Conservation (phyloP, 1,140 invertebrate genomes). For the Drosophila seguyi region DNA sequence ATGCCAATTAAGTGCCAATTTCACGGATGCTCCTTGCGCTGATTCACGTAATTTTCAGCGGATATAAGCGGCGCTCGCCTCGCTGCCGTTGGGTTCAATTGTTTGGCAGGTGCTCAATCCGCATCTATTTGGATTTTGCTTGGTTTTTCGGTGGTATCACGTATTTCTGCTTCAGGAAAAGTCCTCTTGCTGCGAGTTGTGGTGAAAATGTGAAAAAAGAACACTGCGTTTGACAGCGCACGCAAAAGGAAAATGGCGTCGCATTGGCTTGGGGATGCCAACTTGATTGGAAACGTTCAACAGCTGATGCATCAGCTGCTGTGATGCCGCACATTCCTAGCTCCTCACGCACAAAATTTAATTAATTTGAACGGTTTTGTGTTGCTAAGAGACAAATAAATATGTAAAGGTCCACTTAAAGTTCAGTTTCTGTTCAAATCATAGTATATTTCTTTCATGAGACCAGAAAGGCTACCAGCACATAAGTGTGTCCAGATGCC, state of each 20-base stretch:
- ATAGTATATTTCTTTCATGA: constrained; percentile 10
- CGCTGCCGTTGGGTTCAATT: constrained; percentile 22
- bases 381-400: neutral
- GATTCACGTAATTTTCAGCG: constrained; percentile 49
- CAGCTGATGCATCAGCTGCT: constrained; percentile 70
- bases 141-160: constrained; percentile 59
- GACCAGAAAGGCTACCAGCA: too few relatives aligned
- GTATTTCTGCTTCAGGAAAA: constrained; percentile 44
- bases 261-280: constrained; percentile 43
- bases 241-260: constrained; percentile 70
- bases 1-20: constrained; percentile 34
- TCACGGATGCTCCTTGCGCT: constrained; percentile 17
- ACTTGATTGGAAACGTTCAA: neutral
- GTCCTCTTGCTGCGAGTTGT: constrained; percentile 56
- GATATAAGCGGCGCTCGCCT: constrained; percentile 11
- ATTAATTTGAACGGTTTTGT: neutral
- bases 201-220: constrained; percentile 37
- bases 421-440: too few relatives aligned
- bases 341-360: neutral
- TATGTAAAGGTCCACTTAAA: neutral
- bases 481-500: too few relatives aligned
- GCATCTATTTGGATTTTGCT: constrained; percentile 51
- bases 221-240: constrained; percentile 51
- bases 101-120: constrained; percentile 18
- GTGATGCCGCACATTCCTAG: neutral